Percentiles rank a stretch among this genome's conserved stretches.
phyloP scores from a whole-genome alignment of 2,797 vertebrate species.

The Smutsia gigantea region DNA sequence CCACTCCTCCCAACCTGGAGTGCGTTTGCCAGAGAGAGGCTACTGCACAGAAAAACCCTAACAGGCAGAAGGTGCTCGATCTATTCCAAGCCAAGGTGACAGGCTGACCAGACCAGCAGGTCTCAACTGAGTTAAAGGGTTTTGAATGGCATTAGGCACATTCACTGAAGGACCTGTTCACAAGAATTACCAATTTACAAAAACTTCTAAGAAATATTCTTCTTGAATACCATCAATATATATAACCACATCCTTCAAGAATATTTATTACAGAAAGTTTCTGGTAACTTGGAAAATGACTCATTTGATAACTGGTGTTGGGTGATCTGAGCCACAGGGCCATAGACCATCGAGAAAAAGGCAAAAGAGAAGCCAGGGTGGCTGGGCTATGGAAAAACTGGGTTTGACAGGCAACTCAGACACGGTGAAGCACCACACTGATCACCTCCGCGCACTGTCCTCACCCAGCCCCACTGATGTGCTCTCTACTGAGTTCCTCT shows the following conservation, averaged over 20 bases:
- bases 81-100: background rate
- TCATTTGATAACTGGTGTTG: background rate
- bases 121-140: background rate
- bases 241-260: background rate
- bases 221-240: background rate
- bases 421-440: background rate
- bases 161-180: background rate
- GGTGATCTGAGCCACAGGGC: background rate
- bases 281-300: background rate
- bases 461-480: background rate
- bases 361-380: background rate
- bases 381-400: background rate
- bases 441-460: background rate
- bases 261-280: background rate
- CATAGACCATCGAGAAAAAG: background rate
- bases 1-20: background rate
- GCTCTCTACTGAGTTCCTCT: background rate
- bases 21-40: background rate
- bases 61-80: background rate
- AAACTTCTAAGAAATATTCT: background rate
- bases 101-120: background rate
- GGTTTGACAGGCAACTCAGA: background rate
- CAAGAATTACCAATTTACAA: background rate
- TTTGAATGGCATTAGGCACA: background rate
- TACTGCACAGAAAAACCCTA: background rate